Evolutionary conservation across 2,797 vertebrate genomes (phyloP).

Genomic region (Acanthis flammea): DNA sequence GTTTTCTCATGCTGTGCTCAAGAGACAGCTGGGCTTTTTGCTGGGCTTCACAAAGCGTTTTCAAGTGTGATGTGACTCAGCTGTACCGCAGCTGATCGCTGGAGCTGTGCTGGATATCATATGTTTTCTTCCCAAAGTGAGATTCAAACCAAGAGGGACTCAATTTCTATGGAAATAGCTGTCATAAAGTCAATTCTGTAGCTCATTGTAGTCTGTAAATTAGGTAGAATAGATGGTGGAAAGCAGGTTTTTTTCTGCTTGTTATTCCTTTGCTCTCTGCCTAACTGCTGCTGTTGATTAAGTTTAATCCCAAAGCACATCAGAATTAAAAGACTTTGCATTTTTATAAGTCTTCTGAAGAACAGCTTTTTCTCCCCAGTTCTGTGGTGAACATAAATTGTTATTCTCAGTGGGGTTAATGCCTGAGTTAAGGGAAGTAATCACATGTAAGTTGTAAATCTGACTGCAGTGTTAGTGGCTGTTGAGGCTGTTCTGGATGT

Average conservation of each 20-base stretch:
- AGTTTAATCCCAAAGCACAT: slow-evolving; percentile 17
- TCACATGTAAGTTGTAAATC: background rate
- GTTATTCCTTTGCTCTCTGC: background rate
- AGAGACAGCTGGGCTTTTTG: background rate
- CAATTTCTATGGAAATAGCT: slow-evolving; percentile 18
- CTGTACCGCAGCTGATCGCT: background rate
- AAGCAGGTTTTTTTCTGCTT: background rate
- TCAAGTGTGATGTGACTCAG: background rate
- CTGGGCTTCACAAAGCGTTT: background rate
- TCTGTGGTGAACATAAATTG: background rate
- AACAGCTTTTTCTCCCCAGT: background rate
- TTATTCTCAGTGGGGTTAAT: background rate
- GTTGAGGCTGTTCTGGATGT: background rate
- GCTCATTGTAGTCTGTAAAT: background rate
- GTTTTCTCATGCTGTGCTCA: background rate
- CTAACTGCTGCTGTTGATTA: slow-evolving; percentile 33
- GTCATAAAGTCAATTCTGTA: background rate
- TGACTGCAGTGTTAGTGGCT: background rate
- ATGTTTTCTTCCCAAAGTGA: background rate
- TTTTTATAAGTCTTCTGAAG: background rate
- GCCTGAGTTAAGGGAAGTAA: background rate
- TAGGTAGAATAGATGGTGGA: background rate
- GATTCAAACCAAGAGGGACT: background rate
- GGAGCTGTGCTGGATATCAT: background rate
- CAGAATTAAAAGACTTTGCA: slow-evolving; percentile 42